phyloP scores from a whole-genome alignment of 2,113 vertebrate genomes.

The Silurus asotus region DNA sequence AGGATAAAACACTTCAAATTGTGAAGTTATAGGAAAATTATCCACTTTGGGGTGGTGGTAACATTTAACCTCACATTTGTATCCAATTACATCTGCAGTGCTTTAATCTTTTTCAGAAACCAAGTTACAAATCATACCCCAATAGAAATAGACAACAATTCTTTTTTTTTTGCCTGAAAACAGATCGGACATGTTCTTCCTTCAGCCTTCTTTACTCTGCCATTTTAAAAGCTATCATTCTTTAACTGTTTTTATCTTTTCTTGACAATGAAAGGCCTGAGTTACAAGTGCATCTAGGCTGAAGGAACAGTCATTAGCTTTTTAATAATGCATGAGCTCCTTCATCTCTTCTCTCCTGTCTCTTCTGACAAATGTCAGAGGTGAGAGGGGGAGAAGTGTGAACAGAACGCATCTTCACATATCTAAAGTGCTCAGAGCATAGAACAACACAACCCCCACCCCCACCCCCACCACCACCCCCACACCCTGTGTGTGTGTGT shows the following conservation, averaged over 20 bases:
- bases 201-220: background rate
- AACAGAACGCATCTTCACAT: constrained; percentile 41
- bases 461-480: too few relatives aligned
- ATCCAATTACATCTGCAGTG: background rate
- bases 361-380: constrained; percentile 65
- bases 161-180: constrained; percentile 1
- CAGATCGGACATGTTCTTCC: background rate
- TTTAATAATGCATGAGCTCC: constrained; percentile 67
- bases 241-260: constrained; percentile 20
- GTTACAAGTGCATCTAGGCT: constrained; percentile 17
- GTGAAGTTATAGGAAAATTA: background rate
- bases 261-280: constrained; percentile 48
- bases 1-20: background rate
- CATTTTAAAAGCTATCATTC: constrained; percentile 20
- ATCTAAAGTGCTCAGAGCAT: constrained; percentile 35
- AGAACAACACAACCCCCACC: background rate
- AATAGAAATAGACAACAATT: background rate
- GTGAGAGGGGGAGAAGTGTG: constrained; percentile 54
- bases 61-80: background rate
- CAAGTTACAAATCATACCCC: background rate
- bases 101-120: background rate
- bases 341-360: constrained; percentile 57
- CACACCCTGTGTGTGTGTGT: too few relatives aligned
- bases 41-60: background rate
- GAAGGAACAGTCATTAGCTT: constrained; percentile 31